These are phyloP conservation scores for Globodera rostochiensis DNA, from an alignment of 1,140 invertebrate genomes.

Conservation along the genomic window DNA sequence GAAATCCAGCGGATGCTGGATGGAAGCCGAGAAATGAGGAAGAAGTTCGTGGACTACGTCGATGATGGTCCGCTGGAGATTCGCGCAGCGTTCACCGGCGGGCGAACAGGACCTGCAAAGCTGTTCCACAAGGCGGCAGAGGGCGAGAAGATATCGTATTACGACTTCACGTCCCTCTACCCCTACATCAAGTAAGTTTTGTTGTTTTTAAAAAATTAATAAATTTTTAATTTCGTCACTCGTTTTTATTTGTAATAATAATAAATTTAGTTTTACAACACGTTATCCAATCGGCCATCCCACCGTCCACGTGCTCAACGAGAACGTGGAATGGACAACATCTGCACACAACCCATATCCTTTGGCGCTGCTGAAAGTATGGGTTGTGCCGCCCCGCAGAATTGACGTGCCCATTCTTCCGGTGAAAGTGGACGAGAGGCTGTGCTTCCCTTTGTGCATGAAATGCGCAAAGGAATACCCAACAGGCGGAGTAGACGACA, in stretches of 20 bases:
- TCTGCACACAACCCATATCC: background rate
- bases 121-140: background rate
- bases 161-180: background rate
- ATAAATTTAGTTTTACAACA: no score
- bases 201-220: no score
- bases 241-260: no score
- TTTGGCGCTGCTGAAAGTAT: background rate
- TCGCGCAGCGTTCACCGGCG: background rate
- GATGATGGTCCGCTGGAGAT: constrained; percentile 7
- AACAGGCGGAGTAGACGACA: background rate
- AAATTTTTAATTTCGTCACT: no score
- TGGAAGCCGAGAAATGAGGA: background rate
- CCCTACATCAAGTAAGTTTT: background rate
- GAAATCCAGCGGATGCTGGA: constrained; percentile 5
- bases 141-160: background rate
- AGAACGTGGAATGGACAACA: no score
- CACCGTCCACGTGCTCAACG: no score
- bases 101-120: background rate
- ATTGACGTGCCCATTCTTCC: background rate
- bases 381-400: background rate
- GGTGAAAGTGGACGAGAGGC: constrained; percentile 13
- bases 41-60: background rate
- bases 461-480: constrained; percentile 5
- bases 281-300: no score
- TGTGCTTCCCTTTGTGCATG: constrained; percentile 5